Conservation (phyloP, 1,140 invertebrate genomes). For the Metaphire vulgaris region DNA sequence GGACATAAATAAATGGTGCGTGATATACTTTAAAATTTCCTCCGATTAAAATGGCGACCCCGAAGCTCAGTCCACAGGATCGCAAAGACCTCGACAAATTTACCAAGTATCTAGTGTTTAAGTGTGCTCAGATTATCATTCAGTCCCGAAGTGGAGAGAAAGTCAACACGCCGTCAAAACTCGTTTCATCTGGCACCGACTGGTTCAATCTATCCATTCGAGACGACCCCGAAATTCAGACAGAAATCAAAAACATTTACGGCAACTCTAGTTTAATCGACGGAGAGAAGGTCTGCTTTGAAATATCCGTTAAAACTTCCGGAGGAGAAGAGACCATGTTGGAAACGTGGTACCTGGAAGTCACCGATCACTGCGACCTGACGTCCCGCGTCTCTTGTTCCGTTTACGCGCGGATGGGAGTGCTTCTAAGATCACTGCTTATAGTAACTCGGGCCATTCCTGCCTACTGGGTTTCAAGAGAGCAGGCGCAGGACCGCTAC, state of each 20-base stretch:
- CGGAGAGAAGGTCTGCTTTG: slow-evolving; percentile 70
- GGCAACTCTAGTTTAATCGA: slow-evolving; percentile 39
- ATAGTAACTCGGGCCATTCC: not conserved
- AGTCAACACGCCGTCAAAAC: slow-evolving; percentile 69
- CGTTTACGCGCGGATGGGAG: not conserved
- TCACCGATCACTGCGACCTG: not conserved
- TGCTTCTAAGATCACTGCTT: not conserved
- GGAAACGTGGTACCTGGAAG: slow-evolving; percentile 75
- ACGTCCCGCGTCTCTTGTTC: not conserved
- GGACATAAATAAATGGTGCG: too few species aligned
- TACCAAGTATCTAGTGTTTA: slow-evolving; percentile 76
- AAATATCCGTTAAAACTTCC: slow-evolving; percentile 80
- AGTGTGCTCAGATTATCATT: slow-evolving; percentile 79
- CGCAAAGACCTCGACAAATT: slow-evolving; percentile 76
- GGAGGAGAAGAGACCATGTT: slow-evolving; percentile 84
- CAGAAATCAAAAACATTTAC: slow-evolving; percentile 66
- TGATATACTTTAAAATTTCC: too few species aligned
- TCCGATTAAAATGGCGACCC: not conserved
- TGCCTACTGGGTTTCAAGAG: not conserved
- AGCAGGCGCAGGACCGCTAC: not conserved
- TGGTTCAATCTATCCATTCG: slow-evolving; percentile 78
- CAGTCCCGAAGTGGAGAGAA: slow-evolving; percentile 79
- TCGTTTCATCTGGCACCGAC: slow-evolving; percentile 63
- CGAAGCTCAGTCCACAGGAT: slow-evolving; percentile 52
- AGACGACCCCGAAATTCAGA: slow-evolving; percentile 69